Conservation (phyloP, 2,797 vertebrate genomes). For the Acipenser oxyrinchus region DNA sequence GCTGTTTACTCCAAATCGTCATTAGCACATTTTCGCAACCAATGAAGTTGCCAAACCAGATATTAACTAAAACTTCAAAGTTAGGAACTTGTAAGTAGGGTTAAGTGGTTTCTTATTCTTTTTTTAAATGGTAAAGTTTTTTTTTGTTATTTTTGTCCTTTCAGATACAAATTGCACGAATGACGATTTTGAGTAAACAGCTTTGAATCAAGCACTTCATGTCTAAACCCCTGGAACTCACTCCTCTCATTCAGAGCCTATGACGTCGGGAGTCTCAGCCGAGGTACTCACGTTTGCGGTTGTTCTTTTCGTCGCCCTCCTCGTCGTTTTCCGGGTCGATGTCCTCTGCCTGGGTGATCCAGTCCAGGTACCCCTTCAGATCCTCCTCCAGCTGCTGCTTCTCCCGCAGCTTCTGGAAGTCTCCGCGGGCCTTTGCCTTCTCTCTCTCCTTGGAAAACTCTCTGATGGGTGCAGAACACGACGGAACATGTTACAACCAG, state of each 20-base stretch:
- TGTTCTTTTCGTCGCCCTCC: constrained; percentile 80
- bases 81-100: no score
- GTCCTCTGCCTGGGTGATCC: constrained; percentile 84
- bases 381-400: constrained; percentile 97
- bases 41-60: no score
- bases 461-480: constrained; percentile 51
- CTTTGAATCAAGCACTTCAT: no score
- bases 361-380: constrained; percentile 93
- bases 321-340: constrained; percentile 74
- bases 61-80: no score
- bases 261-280: not conserved
- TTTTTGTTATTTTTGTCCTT: no score
- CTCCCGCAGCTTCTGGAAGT: constrained; percentile 95
- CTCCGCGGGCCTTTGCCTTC: constrained; percentile 93
- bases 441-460: constrained; percentile 98
- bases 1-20: no score
- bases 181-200: no score
- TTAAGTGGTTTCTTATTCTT: no score
- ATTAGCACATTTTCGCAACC: no score
- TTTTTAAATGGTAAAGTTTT: no score
- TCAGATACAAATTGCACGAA: no score
- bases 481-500: no score
- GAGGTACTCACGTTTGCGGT: constrained; percentile 77
- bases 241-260: not conserved
- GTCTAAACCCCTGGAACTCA: not conserved